phyloP scores from a whole-genome alignment of 2,797 vertebrate species.

The Falco concolor region DNA sequence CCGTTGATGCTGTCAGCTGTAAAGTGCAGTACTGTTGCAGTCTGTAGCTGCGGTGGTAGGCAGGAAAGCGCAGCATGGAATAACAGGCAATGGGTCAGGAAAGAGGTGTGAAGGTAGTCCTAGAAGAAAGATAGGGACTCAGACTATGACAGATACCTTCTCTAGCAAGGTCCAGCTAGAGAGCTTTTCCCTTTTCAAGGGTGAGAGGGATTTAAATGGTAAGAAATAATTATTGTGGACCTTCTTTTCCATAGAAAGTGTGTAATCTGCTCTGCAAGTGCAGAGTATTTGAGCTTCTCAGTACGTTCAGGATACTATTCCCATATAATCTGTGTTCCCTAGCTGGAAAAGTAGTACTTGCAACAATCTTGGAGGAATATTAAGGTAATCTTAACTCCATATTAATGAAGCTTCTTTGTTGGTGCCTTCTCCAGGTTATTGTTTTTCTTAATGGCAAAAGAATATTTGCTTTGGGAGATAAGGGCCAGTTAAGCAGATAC shows the following conservation, averaged over 20 bases:
- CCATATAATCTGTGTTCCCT: background rate
- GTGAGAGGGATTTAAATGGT: background rate
- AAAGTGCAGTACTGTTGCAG: background rate
- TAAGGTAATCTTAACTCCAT: background rate
- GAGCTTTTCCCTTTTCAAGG: background rate
- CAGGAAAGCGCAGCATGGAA: background rate
- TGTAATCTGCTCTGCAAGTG: background rate
- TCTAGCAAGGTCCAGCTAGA: background rate
- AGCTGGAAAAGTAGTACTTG: background rate
- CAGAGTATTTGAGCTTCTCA: background rate
- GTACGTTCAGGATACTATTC: background rate
- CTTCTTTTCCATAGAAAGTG: background rate
- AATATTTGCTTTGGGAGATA: background rate
- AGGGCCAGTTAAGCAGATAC: background rate
- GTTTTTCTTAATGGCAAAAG: background rate
- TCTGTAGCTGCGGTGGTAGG: background rate
- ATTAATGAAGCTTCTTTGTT: background rate
- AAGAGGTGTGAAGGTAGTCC: too few relatives aligned
- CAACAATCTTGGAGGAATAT: background rate
- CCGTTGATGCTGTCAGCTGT: background rate
- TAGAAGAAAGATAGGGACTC: background rate
- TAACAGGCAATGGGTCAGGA: rapidly evolving
- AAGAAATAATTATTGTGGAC: background rate
- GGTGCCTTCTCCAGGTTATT: background rate
- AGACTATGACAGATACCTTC: background rate